These are phyloP conservation scores for Hippocampus barbouri DNA, from an alignment of 2,113 vertebrate genomes.

Conservation along the genomic window DNA sequence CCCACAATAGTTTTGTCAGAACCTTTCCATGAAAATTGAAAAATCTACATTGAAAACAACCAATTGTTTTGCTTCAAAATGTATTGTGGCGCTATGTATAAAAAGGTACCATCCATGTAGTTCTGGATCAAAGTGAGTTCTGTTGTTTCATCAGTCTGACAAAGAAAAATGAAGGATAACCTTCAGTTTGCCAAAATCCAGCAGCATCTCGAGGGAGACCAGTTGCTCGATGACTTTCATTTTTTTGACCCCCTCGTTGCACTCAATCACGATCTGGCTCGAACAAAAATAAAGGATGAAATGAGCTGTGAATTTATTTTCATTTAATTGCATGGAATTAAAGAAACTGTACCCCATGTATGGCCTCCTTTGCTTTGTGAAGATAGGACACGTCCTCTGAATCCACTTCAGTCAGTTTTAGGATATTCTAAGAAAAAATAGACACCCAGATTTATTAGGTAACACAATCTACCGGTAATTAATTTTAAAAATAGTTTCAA, in stretches of 20 bases:
- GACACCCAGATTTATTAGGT: not conserved
- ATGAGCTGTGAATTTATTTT: not conserved
- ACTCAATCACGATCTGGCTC: conserved; percentile 67
- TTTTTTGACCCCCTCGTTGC: conserved; percentile 58
- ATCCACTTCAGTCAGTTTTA: conserved; percentile 53
- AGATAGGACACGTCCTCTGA: conserved; percentile 35
- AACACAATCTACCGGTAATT: not conserved
- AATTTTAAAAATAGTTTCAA: too few relatives aligned
- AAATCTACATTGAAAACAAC: too few relatives aligned
- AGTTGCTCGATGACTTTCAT: conserved; percentile 76
- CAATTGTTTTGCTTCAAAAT: too few relatives aligned
- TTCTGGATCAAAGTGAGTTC: too few relatives aligned
- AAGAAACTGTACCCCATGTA: conserved; percentile 62
- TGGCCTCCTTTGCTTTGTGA: conserved; percentile 55
- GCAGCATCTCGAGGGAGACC: conserved; percentile 65
- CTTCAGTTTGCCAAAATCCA: conserved; percentile 74
- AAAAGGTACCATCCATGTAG: too few relatives aligned
- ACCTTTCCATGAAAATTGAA: too few relatives aligned
- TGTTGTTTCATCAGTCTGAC: not conserved
- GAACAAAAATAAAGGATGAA: not conserved
- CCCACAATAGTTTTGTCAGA: too few relatives aligned
- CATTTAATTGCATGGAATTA: not conserved
- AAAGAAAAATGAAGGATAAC: conserved; percentile 29
- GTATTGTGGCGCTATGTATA: too few relatives aligned
- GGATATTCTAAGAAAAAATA: conserved; percentile 58